Base-by-base conservation (phyloP, 2,113 vertebrate species). In the Prunella himalayana region DNA sequence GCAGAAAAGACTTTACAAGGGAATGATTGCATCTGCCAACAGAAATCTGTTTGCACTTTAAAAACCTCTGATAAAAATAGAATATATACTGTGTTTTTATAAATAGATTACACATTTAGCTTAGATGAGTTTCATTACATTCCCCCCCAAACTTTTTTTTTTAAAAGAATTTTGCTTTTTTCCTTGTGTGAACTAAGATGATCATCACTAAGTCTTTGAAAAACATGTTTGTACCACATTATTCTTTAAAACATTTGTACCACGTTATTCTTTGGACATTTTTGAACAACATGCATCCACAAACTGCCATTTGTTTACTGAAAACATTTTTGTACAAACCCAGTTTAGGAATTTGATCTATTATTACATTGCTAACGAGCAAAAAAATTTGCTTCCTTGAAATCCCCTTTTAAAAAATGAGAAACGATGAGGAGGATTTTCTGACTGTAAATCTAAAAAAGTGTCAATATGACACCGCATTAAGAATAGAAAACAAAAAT, bases 381-480 rank as follows among this genome's bases (percentile, higher is more conserved):
- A 92, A 93, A 97, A 96, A 92, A 88, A 90, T 92, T 90, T 95
- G 96, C 88, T 86, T 89, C 88, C 95, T 94, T 76, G 86, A 89
- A 95, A 94, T 64, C 94, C 96, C 91, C 92, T 65, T 86, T 90
- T 94, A 94, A 95, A 97, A 94, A 93, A 92, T 78, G 90, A 80
- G 95, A 61, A 82, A 86, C 45, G 21, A 91, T 57, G 73, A 97
- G 81, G 96, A 95, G 93, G 94, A 86, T 83, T 96, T 92, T 95
- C 91, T 66, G 96, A 97, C 95, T 91, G 64, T 66, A 91, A 89
- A 56, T 96, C 94, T 96, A 97, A 97, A 97, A 97, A 97, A 93
- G 92, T 98, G 97, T 98, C 98, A 98, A 98, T 98, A 96, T 98
- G 98, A 98, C 98, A 98, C 97, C 28, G 10, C 91, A 35, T 94